A percentile compares a stretch with the other conserved stretches of the same genome.
Conservation (phyloP, 2,888 invertebrate species). For the Erynnis tages region DNA sequence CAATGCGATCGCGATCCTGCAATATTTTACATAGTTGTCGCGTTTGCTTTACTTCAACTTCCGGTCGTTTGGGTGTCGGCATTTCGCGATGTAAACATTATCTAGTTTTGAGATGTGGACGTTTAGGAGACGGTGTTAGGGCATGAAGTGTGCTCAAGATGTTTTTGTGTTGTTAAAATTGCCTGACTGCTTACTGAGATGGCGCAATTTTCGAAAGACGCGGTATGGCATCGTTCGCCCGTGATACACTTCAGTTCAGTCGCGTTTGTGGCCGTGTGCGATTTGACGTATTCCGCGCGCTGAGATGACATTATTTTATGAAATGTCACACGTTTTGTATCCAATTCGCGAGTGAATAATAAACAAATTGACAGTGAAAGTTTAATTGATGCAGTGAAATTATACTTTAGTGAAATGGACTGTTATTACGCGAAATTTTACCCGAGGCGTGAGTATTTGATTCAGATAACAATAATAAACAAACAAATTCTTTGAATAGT, state of each 20-base stretch:
- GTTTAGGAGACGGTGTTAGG: slow-evolving; percentile 71
- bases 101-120: slow-evolving; percentile 73
- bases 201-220: slow-evolving; percentile 84
- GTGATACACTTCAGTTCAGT: slow-evolving; percentile 83
- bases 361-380: slow-evolving; percentile 76
- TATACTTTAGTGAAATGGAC: slow-evolving; percentile 73
- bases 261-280: slow-evolving; percentile 81
- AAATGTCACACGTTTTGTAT: slow-evolving; percentile 78
- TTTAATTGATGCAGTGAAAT: slow-evolving; percentile 68
- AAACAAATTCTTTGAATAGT: slow-evolving; percentile 71
- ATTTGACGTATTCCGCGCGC: slow-evolving; percentile 81
- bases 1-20: slow-evolving; percentile 88
- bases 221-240: slow-evolving; percentile 81
- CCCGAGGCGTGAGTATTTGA: slow-evolving; percentile 78
- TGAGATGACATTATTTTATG: slow-evolving; percentile 79
- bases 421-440: slow-evolving; percentile 81
- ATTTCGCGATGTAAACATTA: slow-evolving; percentile 81
- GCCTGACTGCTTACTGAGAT: slow-evolving; percentile 79
- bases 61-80: slow-evolving; percentile 80
- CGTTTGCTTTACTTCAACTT: slow-evolving; percentile 84
- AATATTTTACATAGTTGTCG: slow-evolving; percentile 90
- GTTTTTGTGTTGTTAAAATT: slow-evolving; percentile 80
- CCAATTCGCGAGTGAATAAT: slow-evolving; percentile 74
- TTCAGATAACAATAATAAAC: slow-evolving; percentile 64
- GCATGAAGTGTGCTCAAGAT: slow-evolving; percentile 78